Base-by-base conservation (phyloP, 2,797 vertebrate genomes). In the Anguilla megastoma region DNA sequence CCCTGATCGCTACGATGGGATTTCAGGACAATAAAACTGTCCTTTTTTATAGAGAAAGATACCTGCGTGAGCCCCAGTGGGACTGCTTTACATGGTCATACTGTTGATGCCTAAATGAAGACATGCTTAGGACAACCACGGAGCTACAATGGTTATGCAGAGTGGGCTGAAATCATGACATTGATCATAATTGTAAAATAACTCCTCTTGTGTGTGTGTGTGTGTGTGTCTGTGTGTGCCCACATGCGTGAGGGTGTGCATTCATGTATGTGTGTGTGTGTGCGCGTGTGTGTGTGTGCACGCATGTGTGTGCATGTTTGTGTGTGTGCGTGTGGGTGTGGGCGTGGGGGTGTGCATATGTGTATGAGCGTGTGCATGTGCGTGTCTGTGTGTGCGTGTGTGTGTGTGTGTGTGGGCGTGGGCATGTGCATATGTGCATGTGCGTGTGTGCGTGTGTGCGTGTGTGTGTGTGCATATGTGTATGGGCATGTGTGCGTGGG, bases 1-100 rank as follows among this genome's bases (percentile, higher is more conserved):
- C 36, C 52, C n/a, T 50, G 87, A 66, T 21, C 41, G 58, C n/a
- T 84, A 83, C 79, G 69, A 50, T 69, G 82, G 87, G 79, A 87
- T 84, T 84, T 71, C 14, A 24, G 50, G 80, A 84, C 79, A 87
- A 87, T 87, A 50, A 84, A 87, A 48, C 58, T 84, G 63, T 84
- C 87, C 41, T 24, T 69, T 56, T 74, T 74, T 87, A n/a, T 18
- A 27, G 58, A 84, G 82, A 60, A 66, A 82, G 84, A 87, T 48
- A 69, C 76, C 50, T 21, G 21, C 9, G 41, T 60, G 54, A 14
- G 54, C 30, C 33, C 74, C 85, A 36, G 50, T 45, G 52, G 54
- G 74, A 79, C 86, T 50, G 86, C 5, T 36, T 33, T 52, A 74
- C 69, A 21, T 45, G 36, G 86, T 82, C 74, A 82, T 50, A 60